Evolutionary conservation across 2,113 vertebrate genomes (phyloP).

Genomic region (Puffinus mauretanicus): DNA sequence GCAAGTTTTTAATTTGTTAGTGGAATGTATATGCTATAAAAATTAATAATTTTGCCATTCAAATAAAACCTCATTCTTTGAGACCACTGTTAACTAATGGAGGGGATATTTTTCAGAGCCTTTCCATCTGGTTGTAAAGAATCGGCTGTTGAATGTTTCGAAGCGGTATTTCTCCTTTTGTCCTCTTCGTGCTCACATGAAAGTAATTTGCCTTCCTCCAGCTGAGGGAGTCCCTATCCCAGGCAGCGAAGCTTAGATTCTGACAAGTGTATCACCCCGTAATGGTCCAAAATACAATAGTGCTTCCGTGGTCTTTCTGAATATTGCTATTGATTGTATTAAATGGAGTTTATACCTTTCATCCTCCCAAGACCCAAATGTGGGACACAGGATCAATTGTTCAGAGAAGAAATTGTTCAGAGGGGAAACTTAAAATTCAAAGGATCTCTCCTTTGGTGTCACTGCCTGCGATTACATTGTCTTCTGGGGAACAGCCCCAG

Average conservation of each 20-base stretch:
- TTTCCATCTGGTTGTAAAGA: conserved; percentile 18
- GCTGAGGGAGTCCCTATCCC: not conserved
- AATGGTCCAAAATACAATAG: conserved; percentile 33
- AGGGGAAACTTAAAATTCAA: not conserved
- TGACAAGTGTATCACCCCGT: not conserved
- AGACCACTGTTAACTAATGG: not conserved
- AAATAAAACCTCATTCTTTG: not conserved
- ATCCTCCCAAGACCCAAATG: conserved; percentile 22
- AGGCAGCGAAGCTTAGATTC: not conserved
- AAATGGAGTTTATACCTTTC: conserved; percentile 41
- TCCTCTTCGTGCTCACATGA: not conserved
- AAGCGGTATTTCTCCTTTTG: not conserved
- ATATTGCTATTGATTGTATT: conserved; percentile 46
- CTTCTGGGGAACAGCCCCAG: not conserved
- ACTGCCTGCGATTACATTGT: not conserved
- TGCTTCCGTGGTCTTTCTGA: not conserved
- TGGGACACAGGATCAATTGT: conserved; percentile 40
- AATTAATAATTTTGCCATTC: not conserved
- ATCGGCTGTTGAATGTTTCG: not conserved
- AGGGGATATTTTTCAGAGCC: conserved; percentile 17
- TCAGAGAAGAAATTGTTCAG: conserved; percentile 30
- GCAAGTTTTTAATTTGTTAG: conserved; percentile 27
- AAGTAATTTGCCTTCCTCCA: conserved; percentile 31
- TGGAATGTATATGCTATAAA: conserved; percentile 35
- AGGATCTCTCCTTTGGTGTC: not conserved